phyloP scores from a whole-genome alignment of 2,113 vertebrate species.

The Prunella fulvescens region DNA sequence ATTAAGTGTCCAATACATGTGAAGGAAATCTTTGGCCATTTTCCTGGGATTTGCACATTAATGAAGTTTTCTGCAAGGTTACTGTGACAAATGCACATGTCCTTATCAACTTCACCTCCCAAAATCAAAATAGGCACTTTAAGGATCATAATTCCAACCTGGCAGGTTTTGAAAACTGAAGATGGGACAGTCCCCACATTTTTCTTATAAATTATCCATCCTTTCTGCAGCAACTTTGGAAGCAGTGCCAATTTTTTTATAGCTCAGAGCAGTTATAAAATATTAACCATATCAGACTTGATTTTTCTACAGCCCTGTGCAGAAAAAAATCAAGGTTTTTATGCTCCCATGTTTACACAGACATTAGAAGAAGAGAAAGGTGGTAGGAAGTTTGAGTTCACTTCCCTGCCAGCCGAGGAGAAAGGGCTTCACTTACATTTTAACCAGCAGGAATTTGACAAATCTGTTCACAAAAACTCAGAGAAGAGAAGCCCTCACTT shows the following conservation, averaged over 20 bases:
- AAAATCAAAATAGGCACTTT: neutral
- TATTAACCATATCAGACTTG: constrained; percentile 13
- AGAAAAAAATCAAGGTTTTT: neutral
- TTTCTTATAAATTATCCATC: constrained; percentile 24
- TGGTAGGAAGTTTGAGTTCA: neutral
- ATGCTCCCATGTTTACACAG: neutral
- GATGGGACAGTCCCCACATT: neutral
- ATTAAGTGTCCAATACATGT: neutral
- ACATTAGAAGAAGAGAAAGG: neutral
- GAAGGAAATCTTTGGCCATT: neutral
- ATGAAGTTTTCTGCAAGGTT: neutral
- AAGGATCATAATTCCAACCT: neutral
- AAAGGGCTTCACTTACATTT: neutral
- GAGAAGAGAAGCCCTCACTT: neutral
- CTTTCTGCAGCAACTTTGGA: constrained; percentile 11
- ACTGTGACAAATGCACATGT: neutral
- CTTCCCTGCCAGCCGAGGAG: neutral
- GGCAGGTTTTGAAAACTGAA: neutral
- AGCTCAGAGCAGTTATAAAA: constrained; percentile 32
- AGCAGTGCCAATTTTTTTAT: constrained; percentile 7
- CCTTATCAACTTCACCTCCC: neutral
- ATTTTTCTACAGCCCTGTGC: neutral
- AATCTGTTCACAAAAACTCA: neutral
- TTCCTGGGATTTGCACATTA: neutral
- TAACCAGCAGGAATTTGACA: neutral